Evolutionary conservation across 2,113 vertebrate species (phyloP).

Genomic region (Grammomys surdaster): DNA sequence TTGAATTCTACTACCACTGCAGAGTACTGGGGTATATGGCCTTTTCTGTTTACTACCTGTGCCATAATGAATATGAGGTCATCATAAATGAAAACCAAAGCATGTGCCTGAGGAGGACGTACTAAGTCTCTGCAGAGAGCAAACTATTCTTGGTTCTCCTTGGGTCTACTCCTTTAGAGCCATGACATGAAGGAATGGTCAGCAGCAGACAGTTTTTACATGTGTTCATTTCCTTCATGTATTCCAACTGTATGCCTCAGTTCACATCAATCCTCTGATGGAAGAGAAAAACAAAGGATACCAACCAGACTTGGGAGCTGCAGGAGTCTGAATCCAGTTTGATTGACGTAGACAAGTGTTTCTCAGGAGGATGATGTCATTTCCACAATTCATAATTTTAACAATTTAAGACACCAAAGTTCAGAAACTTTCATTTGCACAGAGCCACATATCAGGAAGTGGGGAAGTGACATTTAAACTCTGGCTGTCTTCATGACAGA

Average conservation of each 20-base stretch:
- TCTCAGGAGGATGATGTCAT: fast-evolving
- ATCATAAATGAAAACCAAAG: neutral
- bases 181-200: fast-evolving
- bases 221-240: fast-evolving
- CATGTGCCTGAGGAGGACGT: fast-evolving
- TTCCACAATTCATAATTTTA: neutral
- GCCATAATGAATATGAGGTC: too few species aligned
- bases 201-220: fast-evolving
- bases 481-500: neutral
- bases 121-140: neutral
- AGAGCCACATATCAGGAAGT: neutral
- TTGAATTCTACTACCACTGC: too few species aligned
- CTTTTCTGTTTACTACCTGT: too few species aligned
- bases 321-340: fast-evolving
- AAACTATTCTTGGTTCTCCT: fast-evolving
- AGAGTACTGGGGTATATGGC: too few species aligned
- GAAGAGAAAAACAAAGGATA: neutral
- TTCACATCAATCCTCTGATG: neutral
- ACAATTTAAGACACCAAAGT: neutral
- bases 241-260: neutral
- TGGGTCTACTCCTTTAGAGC: fast-evolving
- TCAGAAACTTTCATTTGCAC: neutral
- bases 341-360: fast-evolving
- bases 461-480: neutral
- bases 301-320: fast-evolving